Evolutionary conservation across 1,140 invertebrate genomes (phyloP).

Genomic region (Thaumatotibia leucotreta): DNA sequence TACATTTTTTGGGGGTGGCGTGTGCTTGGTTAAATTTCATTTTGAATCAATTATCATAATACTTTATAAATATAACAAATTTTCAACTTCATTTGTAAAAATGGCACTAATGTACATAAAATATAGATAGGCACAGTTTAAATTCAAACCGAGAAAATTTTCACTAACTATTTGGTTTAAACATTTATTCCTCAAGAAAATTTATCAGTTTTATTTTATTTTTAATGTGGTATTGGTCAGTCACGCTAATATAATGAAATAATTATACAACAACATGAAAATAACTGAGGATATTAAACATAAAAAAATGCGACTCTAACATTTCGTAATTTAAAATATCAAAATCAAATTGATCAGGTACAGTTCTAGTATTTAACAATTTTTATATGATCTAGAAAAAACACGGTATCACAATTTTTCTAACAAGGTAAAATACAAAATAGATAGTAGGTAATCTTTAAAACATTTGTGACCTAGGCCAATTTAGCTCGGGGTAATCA

Average conservation of each 20-base stretch:
- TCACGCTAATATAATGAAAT: too few relatives aligned
- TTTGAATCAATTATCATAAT: conserved; percentile 17
- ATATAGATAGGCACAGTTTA: background rate
- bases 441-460: background rate
- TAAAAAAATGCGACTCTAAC: too few relatives aligned
- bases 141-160: background rate
- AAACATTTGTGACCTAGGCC: background rate
- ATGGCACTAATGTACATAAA: background rate
- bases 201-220: background rate
- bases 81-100: background rate
- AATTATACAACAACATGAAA: too few relatives aligned
- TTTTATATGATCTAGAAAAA: background rate
- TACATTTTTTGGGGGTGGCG: conserved; percentile 24
- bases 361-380: background rate
- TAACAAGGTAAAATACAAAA: background rate
- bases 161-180: background rate
- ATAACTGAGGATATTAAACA: too few relatives aligned
- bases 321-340: too few relatives aligned
- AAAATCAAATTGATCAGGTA: too few relatives aligned
- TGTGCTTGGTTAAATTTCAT: background rate
- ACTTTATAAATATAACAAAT: background rate
- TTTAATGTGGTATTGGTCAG: background rate
- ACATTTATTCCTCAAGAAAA: too few relatives aligned
- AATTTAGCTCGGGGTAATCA: background rate
- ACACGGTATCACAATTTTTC: background rate